Conservation (phyloP, 2,888 invertebrate species). For the Thalpophila matura region DNA sequence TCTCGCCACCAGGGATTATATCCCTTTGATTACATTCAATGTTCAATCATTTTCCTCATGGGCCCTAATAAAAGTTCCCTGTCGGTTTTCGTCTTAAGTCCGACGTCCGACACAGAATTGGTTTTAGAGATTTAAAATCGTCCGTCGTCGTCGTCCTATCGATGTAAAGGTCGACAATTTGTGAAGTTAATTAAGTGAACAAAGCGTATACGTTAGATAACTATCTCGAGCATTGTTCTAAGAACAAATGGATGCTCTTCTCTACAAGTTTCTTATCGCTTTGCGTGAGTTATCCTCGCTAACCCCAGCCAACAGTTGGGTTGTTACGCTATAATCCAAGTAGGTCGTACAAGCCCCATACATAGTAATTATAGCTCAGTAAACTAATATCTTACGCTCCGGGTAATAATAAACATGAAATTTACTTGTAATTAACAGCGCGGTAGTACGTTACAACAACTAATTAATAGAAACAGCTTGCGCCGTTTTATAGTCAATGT, state of each 20-base stretch:
- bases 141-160: constrained; percentile 65
- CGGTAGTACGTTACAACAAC: constrained; percentile 48
- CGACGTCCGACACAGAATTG: constrained; percentile 63
- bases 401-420: constrained; percentile 56
- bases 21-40: constrained; percentile 77
- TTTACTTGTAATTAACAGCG: constrained; percentile 58
- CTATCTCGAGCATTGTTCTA: constrained; percentile 80
- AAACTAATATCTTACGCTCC: constrained; percentile 58
- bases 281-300: constrained; percentile 75
- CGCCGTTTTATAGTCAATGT: constrained; percentile 51
- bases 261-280: constrained; percentile 81
- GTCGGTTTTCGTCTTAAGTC: constrained; percentile 59
- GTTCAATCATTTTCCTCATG: constrained; percentile 74
- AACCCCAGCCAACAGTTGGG: constrained; percentile 68
- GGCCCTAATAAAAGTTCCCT: constrained; percentile 69
- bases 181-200: constrained; percentile 84
- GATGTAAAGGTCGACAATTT: constrained; percentile 78
- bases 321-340: constrained; percentile 66
- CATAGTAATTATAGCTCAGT: constrained; percentile 66
- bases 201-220: constrained; percentile 81
- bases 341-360: constrained; percentile 62
- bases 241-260: constrained; percentile 76
- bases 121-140: constrained; percentile 70
- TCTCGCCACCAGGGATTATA: constrained; percentile 72
- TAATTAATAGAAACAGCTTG: constrained; percentile 58